Evolutionary conservation across 1,140 invertebrate species (phyloP).

Genomic region (Anastrepha ludens): DNA sequence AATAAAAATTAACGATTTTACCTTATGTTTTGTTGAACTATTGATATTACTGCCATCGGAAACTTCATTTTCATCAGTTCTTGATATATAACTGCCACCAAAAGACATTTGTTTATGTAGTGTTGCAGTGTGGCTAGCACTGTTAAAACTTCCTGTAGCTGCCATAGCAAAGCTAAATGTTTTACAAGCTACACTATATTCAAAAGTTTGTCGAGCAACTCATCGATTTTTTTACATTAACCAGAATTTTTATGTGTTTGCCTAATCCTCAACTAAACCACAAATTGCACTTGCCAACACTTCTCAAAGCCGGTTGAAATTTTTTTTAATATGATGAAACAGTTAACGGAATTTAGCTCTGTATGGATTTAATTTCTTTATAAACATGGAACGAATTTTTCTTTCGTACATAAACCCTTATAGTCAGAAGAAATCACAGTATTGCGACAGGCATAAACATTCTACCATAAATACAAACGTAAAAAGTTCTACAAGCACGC

Average conservation of each 20-base stretch:
- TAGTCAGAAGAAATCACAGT: too few species aligned
- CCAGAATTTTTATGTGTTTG: not conserved
- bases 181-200: not conserved
- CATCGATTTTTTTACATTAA: not conserved
- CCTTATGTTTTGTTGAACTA: constrained; percentile 65
- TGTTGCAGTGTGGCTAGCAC: constrained; percentile 67
- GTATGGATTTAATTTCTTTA: too few species aligned
- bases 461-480: not conserved
- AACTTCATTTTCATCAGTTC: constrained; percentile 69
- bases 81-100: constrained; percentile 66
- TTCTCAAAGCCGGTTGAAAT: too few species aligned
- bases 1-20: constrained; percentile 47
- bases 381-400: too few species aligned
- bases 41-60: constrained; percentile 66
- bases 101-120: constrained; percentile 70
- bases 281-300: not conserved
- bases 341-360: too few species aligned
- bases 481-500: too few species aligned
- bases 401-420: too few species aligned
- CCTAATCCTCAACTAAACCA: not conserved
- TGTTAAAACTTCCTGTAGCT: constrained; percentile 58
- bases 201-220: not conserved
- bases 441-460: too few species aligned
- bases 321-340: too few species aligned
- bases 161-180: not conserved